A percentile compares a stretch with the other conserved stretches of the same genome.
phyloP scores from a whole-genome alignment of 2,888 invertebrate species.

The Antheraea assamensis region DNA sequence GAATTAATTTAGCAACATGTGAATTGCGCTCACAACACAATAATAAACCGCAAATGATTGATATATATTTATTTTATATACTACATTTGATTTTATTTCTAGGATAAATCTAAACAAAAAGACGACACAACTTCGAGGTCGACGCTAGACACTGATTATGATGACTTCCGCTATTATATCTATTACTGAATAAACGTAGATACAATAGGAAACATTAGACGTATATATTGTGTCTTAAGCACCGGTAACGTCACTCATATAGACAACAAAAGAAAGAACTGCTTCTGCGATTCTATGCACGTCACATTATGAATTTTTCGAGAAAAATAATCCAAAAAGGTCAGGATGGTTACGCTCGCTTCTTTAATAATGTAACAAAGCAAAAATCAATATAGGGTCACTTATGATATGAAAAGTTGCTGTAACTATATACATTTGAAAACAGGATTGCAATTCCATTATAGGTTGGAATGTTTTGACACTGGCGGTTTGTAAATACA shows the following conservation, averaged over 20 bases:
- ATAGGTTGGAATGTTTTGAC: too few relatives aligned
- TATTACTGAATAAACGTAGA: neutral
- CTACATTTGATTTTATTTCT: too few relatives aligned
- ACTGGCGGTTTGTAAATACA: too few relatives aligned
- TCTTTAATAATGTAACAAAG: neutral
- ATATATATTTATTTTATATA: too few relatives aligned
- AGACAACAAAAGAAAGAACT: too few relatives aligned
- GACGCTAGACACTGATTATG: constrained; percentile 22
- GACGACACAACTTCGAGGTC: constrained; percentile 4
- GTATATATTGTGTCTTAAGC: neutral
- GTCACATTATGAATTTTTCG: neutral
- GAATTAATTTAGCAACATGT: too few relatives aligned
- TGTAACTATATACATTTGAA: too few relatives aligned
- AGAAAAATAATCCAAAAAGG: neutral
- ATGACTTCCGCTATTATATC: constrained; percentile 5
- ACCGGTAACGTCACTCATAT: neutral
- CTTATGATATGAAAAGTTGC: too few relatives aligned
- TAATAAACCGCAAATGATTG: too few relatives aligned
- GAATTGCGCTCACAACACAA: too few relatives aligned
- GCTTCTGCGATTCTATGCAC: neutral
- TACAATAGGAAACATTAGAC: neutral
- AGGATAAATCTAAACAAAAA: neutral
- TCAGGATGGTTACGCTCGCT: neutral
- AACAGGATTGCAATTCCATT: too few relatives aligned
- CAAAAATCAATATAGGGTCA: too few relatives aligned